Evolutionary conservation across 2,888 invertebrate genomes (phyloP), one percentile per base, ranked within the genome.

Genomic region (Dasysyrphus albostriatus): DNA sequence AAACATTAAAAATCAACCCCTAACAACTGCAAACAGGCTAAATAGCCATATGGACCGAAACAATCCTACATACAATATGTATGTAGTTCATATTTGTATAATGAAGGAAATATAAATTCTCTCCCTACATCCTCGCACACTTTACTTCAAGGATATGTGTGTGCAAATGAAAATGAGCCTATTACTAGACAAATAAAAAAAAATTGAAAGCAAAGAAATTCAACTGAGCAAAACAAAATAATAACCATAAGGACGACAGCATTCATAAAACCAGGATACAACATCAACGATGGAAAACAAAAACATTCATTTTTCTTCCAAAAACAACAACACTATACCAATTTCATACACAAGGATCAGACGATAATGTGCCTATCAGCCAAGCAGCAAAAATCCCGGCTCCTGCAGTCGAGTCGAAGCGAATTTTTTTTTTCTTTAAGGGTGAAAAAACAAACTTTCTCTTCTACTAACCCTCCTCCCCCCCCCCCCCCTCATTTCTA

Each of bases 191-290:
- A 24, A 44, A 56, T n/a, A 56, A 49, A 58, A 59, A 59, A 42
- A 42, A 61, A 44, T 6, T 6, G 7, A 5, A 32, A 32, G 16
- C 70, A 76, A 56, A 37, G 37, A 82, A 82, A 85, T 82, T 77
- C 82, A 81, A 85, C 80, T 58, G 77, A 78, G 85, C 85, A 85
- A 85, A 85, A 85, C 85, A 85, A 82, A 85, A 85, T 82, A 85
- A 85, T 85, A 85, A 82, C 81, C 85, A 82, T 81, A 85, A 82
- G 76, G 29, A 85, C 44, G 67, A 69, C 59, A 51, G 76, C 58
- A 49, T n/a, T 32, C 49, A 47, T 67, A 69, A 39, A 39, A 29
- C 51, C 51, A 69, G 54, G 39, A 69, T 54, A 81, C 63, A 19
- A 72, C 76, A 24, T 73, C n/a, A 54, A 81, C 49, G 16, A 74